Evolutionary conservation across 2,888 invertebrate genomes (phyloP).

Genomic region (Pristionchus fissidentatus): DNA sequence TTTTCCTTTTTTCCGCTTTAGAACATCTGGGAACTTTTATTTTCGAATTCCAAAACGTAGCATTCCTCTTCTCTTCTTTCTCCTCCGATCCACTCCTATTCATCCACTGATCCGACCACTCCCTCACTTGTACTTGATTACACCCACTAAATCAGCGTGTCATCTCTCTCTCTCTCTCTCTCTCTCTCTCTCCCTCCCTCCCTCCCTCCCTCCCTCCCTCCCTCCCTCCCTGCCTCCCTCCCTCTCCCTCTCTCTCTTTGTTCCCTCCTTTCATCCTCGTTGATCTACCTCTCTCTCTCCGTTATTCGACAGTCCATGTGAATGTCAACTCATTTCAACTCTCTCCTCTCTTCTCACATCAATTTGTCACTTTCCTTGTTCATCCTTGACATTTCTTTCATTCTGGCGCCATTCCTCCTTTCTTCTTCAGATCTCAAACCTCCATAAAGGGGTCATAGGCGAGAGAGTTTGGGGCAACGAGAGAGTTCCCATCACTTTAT

Average conservation of each 20-base stretch:
- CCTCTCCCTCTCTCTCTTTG: slow-evolving; percentile 7
- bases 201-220: not conserved
- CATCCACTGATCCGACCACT: slow-evolving; percentile 8
- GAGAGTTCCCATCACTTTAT: not conserved
- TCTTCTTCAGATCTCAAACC: not conserved
- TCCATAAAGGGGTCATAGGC: not conserved
- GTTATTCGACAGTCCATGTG: too few species aligned
- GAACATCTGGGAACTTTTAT: too few species aligned
- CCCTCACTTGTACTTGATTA: slow-evolving; percentile 19
- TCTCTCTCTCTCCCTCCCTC: not conserved
- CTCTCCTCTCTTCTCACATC: not conserved
- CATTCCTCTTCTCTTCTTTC: not conserved
- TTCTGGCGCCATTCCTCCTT: slow-evolving; percentile 8
- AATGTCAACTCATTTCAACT: not conserved
- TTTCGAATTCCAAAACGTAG: too few species aligned
- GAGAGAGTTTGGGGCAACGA: too few species aligned
- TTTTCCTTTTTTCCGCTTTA: too few species aligned
- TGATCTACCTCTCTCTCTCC: not conserved
- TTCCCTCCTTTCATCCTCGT: not conserved
- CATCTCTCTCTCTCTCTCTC: not conserved
- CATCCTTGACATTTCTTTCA: not conserved
- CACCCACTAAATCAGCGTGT: not conserved
- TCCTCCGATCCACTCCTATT: not conserved
- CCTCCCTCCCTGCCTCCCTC: not conserved
- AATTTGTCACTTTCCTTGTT: slow-evolving; percentile 18